Conservation (phyloP, 35 echinoderm and acorn worm genomes). For the Anneissia japonica region DNA sequence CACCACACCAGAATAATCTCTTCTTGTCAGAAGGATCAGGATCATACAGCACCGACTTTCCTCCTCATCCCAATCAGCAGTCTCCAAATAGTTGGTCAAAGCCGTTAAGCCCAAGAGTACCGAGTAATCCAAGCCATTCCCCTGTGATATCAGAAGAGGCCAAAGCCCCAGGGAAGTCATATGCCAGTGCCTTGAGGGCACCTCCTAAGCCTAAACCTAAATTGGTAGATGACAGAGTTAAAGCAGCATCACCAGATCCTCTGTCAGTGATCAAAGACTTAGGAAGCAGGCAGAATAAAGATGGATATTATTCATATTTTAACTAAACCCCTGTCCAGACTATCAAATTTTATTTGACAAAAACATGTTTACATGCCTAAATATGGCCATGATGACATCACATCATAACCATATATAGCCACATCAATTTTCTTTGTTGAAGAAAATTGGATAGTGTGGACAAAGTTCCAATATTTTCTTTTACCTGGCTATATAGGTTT, state of each 20-base stretch:
- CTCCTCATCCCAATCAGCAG: not conserved
- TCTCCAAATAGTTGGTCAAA: not conserved
- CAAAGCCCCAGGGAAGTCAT: conserved; percentile 58
- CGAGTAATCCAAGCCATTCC: conserved; percentile 1
- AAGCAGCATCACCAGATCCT: conserved; percentile 91
- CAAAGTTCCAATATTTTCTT: no score
- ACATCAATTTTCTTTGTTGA: no score
- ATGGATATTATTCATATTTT: conserved; percentile 86
- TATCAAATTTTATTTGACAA: no score
- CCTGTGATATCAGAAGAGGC: no score
- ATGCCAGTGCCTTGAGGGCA: conserved; percentile 78
- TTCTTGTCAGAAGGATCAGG: not conserved
- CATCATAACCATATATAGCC: no score
- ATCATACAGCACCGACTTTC: not conserved
- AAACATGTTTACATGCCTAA: no score
- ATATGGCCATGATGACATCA: no score
- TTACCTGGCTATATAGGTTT: no score
- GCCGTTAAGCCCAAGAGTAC: not conserved
- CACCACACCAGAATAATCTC: not conserved
- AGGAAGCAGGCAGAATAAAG: conserved; percentile 75
- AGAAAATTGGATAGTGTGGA: no score
- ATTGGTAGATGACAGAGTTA: conserved; percentile 53
- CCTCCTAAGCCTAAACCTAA: conserved; percentile 71
- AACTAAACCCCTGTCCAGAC: no score
- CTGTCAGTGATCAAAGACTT: conserved; percentile 89